Evolutionary conservation across 2,113 vertebrate genomes (phyloP).

Genomic region (Pampusana beccarii): DNA sequence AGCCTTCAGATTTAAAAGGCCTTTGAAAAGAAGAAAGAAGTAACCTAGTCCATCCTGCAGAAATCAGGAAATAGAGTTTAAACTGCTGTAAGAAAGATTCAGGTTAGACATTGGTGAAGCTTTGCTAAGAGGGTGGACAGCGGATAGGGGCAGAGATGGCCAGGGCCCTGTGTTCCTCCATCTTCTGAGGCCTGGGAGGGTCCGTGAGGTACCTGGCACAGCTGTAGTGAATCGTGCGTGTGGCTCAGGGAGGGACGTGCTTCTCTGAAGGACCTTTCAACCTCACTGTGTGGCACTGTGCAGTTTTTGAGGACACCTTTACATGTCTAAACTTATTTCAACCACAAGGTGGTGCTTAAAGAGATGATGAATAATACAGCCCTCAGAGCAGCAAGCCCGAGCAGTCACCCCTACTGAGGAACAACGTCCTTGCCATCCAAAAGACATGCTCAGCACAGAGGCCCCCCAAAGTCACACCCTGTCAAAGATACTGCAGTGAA

Average conservation of each 20-base stretch:
- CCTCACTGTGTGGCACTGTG: background rate
- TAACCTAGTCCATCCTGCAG: background rate
- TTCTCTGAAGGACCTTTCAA: background rate
- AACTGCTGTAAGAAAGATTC: background rate
- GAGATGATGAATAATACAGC: background rate
- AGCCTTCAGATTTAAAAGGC: background rate
- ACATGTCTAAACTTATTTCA: background rate
- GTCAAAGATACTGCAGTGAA: background rate
- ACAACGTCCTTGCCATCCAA: background rate
- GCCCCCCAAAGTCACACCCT: background rate
- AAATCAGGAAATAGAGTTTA: background rate
- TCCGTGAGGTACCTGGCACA: background rate
- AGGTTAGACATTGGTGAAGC: background rate
- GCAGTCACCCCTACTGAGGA: background rate
- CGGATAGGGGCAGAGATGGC: background rate
- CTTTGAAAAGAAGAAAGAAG: background rate
- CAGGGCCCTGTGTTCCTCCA: background rate
- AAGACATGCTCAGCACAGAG: background rate
- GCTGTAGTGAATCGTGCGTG: background rate
- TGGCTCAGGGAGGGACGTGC: background rate
- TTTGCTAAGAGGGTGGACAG: background rate
- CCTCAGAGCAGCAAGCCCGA: fast-evolving
- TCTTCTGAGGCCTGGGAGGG: background rate
- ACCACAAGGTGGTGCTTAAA: background rate
- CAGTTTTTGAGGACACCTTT: background rate